Conservation (phyloP, 2,797 vertebrate species). For the Gila robusta region DNA sequence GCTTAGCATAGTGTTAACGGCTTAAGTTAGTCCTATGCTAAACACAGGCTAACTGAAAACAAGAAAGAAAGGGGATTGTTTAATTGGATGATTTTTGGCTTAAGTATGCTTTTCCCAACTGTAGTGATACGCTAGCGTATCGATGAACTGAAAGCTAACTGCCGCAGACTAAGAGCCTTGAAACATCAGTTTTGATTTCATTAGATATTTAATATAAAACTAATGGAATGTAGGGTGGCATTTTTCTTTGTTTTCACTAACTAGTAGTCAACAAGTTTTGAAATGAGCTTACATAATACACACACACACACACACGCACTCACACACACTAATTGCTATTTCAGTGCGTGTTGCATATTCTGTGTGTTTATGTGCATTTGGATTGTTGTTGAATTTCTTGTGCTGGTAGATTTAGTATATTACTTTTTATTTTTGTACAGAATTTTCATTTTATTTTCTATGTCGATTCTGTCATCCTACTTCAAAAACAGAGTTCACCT, state of each 20-base stretch:
- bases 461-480: not conserved
- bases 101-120: not conserved
- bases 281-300: not conserved
- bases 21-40: not conserved
- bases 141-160: not conserved
- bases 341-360: too few species aligned
- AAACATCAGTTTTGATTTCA: not conserved
- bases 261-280: not conserved
- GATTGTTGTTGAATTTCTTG: not conserved
- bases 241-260: not conserved
- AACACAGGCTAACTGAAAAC: not conserved
- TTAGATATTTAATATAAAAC: not conserved
- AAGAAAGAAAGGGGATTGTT: not conserved
- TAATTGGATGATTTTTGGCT: not conserved
- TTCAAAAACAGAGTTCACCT: slow-evolving; percentile 10
- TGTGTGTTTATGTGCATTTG: not conserved
- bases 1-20: not conserved
- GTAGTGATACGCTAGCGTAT: not conserved
- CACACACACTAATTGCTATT: too few species aligned
- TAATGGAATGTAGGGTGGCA: not conserved
- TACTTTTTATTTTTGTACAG: not conserved
- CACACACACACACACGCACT: too few species aligned
- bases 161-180: not conserved
- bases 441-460: not conserved
- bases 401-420: not conserved